Base-by-base conservation (phyloP, 2,888 invertebrate genomes). In the Eupithecia subfuscata region DNA sequence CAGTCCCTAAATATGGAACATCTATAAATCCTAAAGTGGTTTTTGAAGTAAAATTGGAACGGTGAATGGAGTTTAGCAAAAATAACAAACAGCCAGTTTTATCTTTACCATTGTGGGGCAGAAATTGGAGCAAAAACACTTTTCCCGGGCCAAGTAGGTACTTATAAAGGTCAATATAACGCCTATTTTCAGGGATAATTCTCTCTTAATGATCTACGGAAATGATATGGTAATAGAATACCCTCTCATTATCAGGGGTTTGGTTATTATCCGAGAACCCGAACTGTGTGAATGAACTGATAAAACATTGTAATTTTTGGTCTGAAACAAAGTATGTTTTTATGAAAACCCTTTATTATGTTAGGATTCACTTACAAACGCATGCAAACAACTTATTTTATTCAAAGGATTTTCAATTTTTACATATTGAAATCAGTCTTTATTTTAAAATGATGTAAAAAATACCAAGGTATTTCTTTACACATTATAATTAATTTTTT, bases 151-250 rank as follows among this genome's bases (percentile, higher is more conserved):
- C 68, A 68, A 68, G 25, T 37, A n/a, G 67, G 43, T 68, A 43
- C 68, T 68, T 68, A 68, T 22, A 68, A 68, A 68, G 68, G 68
- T 68, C 68, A 68, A 68, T 68, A 68, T 68, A 43, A 68, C 68
- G 68, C 68, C 68, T 68, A 22, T 68, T 67, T 68, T 68, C 22
- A 68, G 68, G 68, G 68, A 68, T 68, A 68, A 68, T 68, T 68
- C 43, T 68, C 43, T 68, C 68, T 7, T 70, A 70, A 56, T 70
- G 70, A 70, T 40, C 56, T 3, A 56, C 52, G 52, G 37, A 71
- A 45, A 68, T 71, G 63, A 71, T 40, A 63, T 45, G 63, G 63
- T 71, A 40, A 71, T 71, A 71, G n/a, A 63, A 71, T 30, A 71
- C 16, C 43, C 43, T 30, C 30, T 30, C 45, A 63, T 71, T 71